Conservation (phyloP, 2,888 invertebrate species). For the Neria commutata region DNA sequence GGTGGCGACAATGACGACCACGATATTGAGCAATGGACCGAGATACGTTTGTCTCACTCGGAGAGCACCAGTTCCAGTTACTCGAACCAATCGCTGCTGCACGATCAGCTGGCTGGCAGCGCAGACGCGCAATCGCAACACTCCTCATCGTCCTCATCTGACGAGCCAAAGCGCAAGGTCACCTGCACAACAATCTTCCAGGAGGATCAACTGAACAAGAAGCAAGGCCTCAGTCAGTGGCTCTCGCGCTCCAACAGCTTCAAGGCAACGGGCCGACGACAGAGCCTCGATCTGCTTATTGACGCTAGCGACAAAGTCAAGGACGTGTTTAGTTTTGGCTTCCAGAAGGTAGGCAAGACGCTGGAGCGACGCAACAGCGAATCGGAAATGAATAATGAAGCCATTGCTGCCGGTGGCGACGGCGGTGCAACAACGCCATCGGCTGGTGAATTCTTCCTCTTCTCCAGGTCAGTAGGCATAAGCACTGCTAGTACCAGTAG, state of each 20-base stretch:
- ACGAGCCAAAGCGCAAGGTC: conserved; percentile 58
- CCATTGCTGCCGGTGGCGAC: conserved; percentile 26
- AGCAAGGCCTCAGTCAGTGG: conserved; percentile 56
- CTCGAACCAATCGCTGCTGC: conserved; percentile 58
- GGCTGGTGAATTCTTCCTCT: conserved; percentile 57
- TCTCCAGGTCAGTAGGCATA: conserved; percentile 58
- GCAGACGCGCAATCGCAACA: conserved; percentile 53
- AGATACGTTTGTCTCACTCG: conserved; percentile 60
- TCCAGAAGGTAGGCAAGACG: conserved; percentile 72
- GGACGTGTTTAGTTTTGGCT: conserved; percentile 80
- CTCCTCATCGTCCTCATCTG: conserved; percentile 56
- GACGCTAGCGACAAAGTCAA: conserved; percentile 82
- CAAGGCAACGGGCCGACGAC: conserved; percentile 65
- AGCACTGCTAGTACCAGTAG: conserved; percentile 31
- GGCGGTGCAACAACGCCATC: conserved; percentile 8
- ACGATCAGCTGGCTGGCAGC: conserved; percentile 49
- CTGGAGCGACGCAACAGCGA: conserved; percentile 76
- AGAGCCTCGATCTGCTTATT: conserved; percentile 77
- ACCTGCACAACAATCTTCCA: conserved; percentile 61
- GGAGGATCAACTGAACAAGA: conserved; percentile 55
- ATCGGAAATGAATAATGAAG: conserved; percentile 66
- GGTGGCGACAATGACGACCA: conserved; percentile 41
- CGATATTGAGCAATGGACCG: conserved; percentile 62
- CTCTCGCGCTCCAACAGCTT: conserved; percentile 59
- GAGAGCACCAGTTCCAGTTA: conserved; percentile 61